Evolutionary conservation across 64 coral and sea anemone species (phyloP).

Genomic region (Platygyra sinensis): DNA sequence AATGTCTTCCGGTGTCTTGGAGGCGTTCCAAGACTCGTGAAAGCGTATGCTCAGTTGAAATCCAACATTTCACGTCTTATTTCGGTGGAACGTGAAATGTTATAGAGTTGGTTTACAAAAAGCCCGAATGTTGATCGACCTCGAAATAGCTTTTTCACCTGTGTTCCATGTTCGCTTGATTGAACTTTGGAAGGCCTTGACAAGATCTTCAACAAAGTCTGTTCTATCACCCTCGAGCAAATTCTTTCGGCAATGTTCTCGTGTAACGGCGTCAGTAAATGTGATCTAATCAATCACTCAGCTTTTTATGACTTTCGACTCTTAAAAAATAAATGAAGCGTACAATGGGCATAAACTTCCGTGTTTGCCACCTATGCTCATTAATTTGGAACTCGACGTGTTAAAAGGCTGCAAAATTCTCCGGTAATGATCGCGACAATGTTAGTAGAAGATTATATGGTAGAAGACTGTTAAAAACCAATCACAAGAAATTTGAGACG

Average conservation of each 20-base stretch:
- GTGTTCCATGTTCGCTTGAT: neutral
- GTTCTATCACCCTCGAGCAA: neutral
- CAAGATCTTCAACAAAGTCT: neutral
- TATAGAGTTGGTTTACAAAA: neutral
- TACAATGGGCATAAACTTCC: neutral
- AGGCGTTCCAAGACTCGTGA: neutral
- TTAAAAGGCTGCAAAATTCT: neutral
- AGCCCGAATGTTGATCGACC: neutral
- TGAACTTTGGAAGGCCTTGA: neutral
- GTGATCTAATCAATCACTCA: neutral
- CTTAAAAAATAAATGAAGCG: neutral
- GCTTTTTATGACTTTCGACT: neutral
- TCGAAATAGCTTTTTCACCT: neutral
- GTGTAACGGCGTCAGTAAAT: neutral
- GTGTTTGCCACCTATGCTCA: neutral
- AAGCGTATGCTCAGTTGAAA: neutral
- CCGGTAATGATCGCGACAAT: neutral
- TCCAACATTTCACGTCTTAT: neutral
- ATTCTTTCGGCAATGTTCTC: neutral
- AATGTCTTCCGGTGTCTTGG: neutral
- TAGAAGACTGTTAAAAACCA: slow-evolving; percentile 12
- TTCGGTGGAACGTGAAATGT: neutral
- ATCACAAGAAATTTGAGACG: slow-evolving; percentile 21
- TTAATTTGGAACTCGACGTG: neutral
- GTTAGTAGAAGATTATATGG: too few relatives aligned